Percentiles rank a stretch among this genome's conserved stretches.
These are phyloP conservation scores for Columba livia DNA, from an alignment of 2,113 vertebrate genomes.

Conservation along the genomic window DNA sequence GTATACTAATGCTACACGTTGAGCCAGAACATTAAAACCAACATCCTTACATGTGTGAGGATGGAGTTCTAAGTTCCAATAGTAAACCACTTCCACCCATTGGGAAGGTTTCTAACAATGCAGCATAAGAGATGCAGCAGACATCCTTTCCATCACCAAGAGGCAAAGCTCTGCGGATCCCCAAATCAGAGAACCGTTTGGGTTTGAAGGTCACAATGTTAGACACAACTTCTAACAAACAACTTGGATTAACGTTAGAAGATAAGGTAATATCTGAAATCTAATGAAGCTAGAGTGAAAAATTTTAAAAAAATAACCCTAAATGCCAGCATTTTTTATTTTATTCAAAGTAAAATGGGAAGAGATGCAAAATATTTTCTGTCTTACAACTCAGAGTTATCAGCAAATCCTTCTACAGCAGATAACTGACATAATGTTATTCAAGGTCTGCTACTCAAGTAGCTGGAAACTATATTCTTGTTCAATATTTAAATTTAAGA, in stretches of 20 bases:
- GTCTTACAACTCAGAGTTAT: not conserved
- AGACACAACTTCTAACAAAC: not conserved
- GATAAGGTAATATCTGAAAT: not conserved
- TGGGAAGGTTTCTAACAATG: accelerated
- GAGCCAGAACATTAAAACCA: not conserved
- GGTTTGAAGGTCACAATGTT: not conserved
- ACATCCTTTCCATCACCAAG: accelerated
- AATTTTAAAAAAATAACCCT: too few species aligned
- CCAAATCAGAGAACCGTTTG: not conserved
- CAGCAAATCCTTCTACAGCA: not conserved
- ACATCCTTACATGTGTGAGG: not conserved
- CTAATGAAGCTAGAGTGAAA: not conserved
- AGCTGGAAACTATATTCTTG: not conserved
- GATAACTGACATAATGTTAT: not conserved
- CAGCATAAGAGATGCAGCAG: not conserved
- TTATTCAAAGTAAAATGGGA: not conserved
- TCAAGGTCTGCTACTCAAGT: not conserved
- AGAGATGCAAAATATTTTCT: not conserved
- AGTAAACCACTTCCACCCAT: not conserved
- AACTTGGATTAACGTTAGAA: not conserved
- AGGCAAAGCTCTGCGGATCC: not conserved
- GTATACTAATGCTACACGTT: not conserved
- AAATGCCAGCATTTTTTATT: not conserved
- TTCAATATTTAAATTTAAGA: not conserved
- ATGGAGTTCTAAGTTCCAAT: not conserved